Conservation (phyloP, 2,797 vertebrate genomes). For the Dallia pectoralis region DNA sequence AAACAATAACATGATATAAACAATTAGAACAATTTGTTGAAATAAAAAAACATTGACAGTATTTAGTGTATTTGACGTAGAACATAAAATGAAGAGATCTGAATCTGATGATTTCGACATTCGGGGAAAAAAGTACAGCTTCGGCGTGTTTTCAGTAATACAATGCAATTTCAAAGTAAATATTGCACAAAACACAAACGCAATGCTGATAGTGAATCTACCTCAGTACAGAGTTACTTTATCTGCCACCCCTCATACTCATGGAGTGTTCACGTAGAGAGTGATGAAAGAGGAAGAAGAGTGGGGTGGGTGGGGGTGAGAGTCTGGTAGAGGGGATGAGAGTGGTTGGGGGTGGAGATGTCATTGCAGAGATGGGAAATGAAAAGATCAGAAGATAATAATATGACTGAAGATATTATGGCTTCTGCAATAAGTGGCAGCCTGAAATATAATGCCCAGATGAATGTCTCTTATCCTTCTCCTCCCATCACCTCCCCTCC, state of each 20-base stretch:
- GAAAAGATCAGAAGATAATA: slow-evolving; percentile 23
- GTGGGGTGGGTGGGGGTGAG: neutral
- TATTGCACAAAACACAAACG: slow-evolving; percentile 10
- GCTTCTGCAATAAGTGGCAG: neutral
- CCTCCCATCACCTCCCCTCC: neutral
- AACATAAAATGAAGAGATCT: slow-evolving; percentile 48
- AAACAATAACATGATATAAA: slow-evolving; percentile 45
- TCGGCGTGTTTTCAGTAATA: slow-evolving; percentile 49
- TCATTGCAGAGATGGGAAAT: neutral
- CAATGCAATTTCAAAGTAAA: slow-evolving; percentile 25
- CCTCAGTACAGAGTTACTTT: slow-evolving; percentile 44
- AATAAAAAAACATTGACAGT: slow-evolving; percentile 42
- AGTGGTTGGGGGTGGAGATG: neutral
- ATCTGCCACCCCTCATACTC: slow-evolving; percentile 15
- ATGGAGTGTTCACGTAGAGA: slow-evolving; percentile 52
- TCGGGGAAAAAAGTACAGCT: slow-evolving; percentile 55
- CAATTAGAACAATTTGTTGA: slow-evolving; percentile 57
- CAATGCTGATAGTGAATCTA: slow-evolving; percentile 5
- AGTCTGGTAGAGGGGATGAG: too few relatives aligned
- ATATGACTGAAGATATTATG: neutral
- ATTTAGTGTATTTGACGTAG: slow-evolving; percentile 35
- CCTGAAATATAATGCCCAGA: neutral
- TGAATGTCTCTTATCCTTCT: neutral
- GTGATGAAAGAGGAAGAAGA: slow-evolving; percentile 22
- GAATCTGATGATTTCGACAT: slow-evolving; percentile 39